Base-by-base conservation (phyloP, 2,888 invertebrate genomes). In the Lycia hirtaria region DNA sequence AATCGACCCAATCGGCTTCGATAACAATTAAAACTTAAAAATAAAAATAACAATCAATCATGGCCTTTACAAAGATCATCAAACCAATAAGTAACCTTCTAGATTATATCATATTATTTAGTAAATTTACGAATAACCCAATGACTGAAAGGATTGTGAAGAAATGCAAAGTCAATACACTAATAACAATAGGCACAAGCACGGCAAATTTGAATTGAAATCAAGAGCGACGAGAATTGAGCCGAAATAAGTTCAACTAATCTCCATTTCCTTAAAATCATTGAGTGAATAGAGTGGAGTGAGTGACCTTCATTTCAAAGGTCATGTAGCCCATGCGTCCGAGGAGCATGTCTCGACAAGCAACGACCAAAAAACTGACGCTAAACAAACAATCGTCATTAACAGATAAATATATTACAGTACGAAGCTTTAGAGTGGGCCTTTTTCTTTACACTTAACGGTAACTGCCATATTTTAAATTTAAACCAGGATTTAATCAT, bases 301-400 rank as follows among this genome's bases (percentile, higher is more conserved):
- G 5, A 32, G 30, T 44, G 55, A 62, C 61, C 61, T 62, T 57
- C 55, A 20, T 7, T 40, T 3, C 15, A 55, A 55, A 62, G 61
- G 58, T 47, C 58, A 37, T 19, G 7, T 24, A 35, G 48, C 33
- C n/a, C 32, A 26, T 43, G n/a, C 45, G 37, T 20, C 1, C 37
- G 14, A 14, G 10, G 24, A 26, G 15, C 41, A 26, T 26, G 26
- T 41, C 41, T n/a, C 17, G 26, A 41, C 41, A 26, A 26, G 17
- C 26, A 26, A 26, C 7, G 4, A 17, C 10, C 15, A 9, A 26
- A 26, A n/a, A 15, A 17, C 3, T 7, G 3, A 24, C 24, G 17
- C 6, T 20, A 35, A 9, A 17, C 35, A 4, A 17, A 17, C 10
- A 17, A 7, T 35, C 5, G 7, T n/a, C n/a, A n/a, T n/a, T n/a